These are phyloP conservation scores for Cotesia glomerata DNA, from an alignment of 1,140 invertebrate genomes.

Conservation along the genomic window DNA sequence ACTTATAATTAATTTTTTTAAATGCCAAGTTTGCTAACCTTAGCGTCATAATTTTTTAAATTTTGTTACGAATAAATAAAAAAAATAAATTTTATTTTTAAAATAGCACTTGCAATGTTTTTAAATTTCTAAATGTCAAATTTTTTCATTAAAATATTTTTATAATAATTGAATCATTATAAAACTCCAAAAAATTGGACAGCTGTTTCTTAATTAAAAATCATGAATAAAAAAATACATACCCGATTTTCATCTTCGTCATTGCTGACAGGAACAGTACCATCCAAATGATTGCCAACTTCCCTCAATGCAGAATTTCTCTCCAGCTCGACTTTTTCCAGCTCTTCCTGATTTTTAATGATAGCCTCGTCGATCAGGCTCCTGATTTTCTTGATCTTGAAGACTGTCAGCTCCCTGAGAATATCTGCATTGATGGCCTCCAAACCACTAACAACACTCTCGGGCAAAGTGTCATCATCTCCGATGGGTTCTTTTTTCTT, in stretches of 20 bases:
- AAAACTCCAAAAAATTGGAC: no score
- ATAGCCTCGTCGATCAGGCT: constrained; percentile 86
- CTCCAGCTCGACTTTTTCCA: constrained; percentile 74
- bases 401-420: constrained; percentile 79
- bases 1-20: no score
- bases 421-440: constrained; percentile 75
- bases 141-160: no score
- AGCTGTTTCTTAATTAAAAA: not conserved
- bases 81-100: no score
- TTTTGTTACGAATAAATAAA: no score
- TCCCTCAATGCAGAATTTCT: constrained; percentile 85
- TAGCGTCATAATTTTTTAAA: no score
- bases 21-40: no score
- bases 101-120: no score
- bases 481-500: constrained; percentile 89
- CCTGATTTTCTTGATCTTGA: constrained; percentile 90
- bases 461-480: constrained; percentile 73
- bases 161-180: no score
- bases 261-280: constrained; percentile 91
- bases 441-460: constrained; percentile 70
- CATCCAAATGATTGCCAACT: constrained; percentile 94
- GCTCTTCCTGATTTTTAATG: constrained; percentile 72
- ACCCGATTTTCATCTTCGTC: constrained; percentile 84
- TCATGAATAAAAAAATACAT: no score
- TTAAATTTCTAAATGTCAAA: no score